Conservation (phyloP, 2,113 vertebrate species). For the Amia ocellicauda region DNA sequence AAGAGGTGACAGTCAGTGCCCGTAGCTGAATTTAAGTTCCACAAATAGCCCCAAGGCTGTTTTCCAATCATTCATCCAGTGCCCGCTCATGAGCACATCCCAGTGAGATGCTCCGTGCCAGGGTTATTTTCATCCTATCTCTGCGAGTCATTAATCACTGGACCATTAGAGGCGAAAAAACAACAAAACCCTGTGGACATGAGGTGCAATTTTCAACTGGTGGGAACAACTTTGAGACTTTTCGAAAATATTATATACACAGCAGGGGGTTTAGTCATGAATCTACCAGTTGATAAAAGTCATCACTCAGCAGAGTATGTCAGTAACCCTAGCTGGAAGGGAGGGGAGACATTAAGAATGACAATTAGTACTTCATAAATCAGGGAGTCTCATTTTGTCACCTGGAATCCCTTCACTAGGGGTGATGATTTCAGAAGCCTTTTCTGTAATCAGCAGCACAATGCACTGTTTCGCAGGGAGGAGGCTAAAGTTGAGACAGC, state of each 20-base stretch:
- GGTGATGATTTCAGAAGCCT: slow-evolving; percentile 16
- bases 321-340: slow-evolving; percentile 62
- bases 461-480: slow-evolving; percentile 1
- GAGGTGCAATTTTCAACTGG: slow-evolving; percentile 59
- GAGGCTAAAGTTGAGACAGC: background rate
- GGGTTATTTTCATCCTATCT: slow-evolving; percentile 61
- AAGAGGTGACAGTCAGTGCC: slow-evolving; percentile 56
- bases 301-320: slow-evolving; percentile 64
- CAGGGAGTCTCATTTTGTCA: slow-evolving; percentile 60
- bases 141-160: slow-evolving; percentile 65
- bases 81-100: slow-evolving; percentile 48
- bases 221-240: slow-evolving; percentile 64
- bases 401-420: slow-evolving; percentile 41
- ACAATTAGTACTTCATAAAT: slow-evolving; percentile 76
- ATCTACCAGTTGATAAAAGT: slow-evolving; percentile 68
- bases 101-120: slow-evolving; percentile 47
- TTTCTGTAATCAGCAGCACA: background rate
- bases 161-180: slow-evolving; percentile 57
- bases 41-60: slow-evolving; percentile 67
- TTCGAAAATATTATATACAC: slow-evolving; percentile 61
- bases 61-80: slow-evolving; percentile 63
- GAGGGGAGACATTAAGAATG: slow-evolving; percentile 61
- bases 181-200: slow-evolving; percentile 50
- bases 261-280: slow-evolving; percentile 46
- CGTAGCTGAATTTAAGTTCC: slow-evolving; percentile 60